These are phyloP conservation scores for Halocaridina rubra DNA, from an alignment of 2,888 invertebrate species.

Conservation along the genomic window DNA sequence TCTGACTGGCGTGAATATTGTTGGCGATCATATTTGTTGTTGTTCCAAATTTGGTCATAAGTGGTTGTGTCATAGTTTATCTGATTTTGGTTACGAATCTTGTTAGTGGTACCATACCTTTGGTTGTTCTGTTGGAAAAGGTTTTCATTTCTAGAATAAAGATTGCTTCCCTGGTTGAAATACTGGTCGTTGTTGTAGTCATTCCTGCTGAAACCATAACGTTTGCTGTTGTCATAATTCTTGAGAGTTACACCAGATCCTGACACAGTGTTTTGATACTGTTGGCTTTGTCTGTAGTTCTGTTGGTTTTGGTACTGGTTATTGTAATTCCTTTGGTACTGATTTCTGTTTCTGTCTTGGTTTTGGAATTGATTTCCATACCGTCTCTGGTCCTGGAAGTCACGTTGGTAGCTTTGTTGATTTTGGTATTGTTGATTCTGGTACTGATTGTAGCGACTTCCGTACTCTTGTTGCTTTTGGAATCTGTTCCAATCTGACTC, in stretches of 20 bases:
- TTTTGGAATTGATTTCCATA: not conserved
- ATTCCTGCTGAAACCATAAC: not conserved
- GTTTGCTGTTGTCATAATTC: not conserved
- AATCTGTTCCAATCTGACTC: no score
- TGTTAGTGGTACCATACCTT: not conserved
- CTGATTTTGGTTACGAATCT: no score
- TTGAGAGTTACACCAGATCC: not conserved
- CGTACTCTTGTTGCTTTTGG: no score
- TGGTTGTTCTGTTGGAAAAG: not conserved
- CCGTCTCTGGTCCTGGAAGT: not conserved
- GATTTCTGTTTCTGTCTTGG: slow-evolving; percentile 6
- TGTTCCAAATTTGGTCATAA: not conserved
- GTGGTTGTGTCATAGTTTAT: no score
- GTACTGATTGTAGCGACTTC: no score
- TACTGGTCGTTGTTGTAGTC: not conserved
- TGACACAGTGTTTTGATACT: not conserved
- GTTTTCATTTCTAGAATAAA: not conserved
- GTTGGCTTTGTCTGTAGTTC: not conserved
- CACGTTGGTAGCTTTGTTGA: not conserved
- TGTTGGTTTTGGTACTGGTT: not conserved
- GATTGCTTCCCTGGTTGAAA: not conserved
- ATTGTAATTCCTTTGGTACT: not conserved
- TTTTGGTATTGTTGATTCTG: not conserved
- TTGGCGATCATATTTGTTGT: not conserved
- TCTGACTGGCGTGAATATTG: not conserved